Base-by-base conservation (phyloP, 2,888 invertebrate species). In the Temnothorax ravouxi region DNA sequence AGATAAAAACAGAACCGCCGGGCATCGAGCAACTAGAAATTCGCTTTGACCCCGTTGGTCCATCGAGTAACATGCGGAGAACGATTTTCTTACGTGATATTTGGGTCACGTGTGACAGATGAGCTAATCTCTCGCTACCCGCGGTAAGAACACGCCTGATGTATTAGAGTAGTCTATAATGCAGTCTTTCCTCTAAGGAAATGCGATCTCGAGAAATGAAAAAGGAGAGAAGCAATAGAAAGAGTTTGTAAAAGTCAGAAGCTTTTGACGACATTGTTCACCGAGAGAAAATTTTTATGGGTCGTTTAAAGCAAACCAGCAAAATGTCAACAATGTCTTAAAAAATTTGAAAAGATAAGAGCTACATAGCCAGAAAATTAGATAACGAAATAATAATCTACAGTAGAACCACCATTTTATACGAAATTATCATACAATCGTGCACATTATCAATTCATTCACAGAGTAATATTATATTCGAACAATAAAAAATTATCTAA, bases 41-140 rank as follows among this genome's bases (percentile, higher is more conserved):
- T 72, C 71, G 21, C 56, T 69, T 72, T 61, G 72, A 80, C 25
- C 47, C 13, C 25, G 29, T 29, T 29, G 2, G 62, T 38, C 18
- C 47, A 15, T 50, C 44, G 59, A 44, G 44, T 47, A 71, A 69
- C 47, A 50, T 47, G 71, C 56, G 71, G 44, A 69, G 29, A 62
- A 64, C 75, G 50, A 75, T 56, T 50, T 61, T 72, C 41, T 25
- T 69, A 38, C 59, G 59, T 72, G 72, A 80, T 80, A 80, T 80
- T 80, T 80, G 25, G 79, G 72, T 80, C 72, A 61, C 38, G 38
- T 72, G 79, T 80, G 79, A 80, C 72, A 72, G 47, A 80, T 72
- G 79, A 80, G 59, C 79, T 80, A 80, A 80, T 80, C 59, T 72
- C 59, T 80, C 21, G 47, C 59, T 47, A 21, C 21, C 47, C 47